These are phyloP conservation scores for Pristionchus exspectatus DNA, from an alignment of 2,888 invertebrate genomes.

Conservation along the genomic window DNA sequence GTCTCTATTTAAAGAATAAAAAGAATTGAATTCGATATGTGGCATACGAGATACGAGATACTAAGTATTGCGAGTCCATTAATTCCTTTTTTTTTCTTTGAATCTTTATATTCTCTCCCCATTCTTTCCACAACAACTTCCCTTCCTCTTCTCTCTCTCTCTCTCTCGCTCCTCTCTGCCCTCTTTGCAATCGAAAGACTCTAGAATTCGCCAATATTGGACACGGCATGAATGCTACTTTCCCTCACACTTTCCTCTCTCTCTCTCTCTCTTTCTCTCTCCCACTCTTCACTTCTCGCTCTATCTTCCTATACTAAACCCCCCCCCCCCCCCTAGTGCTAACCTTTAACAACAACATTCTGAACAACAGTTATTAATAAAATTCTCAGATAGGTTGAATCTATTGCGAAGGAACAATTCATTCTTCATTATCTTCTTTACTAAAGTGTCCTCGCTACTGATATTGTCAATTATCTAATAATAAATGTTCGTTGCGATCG, in stretches of 20 bases:
- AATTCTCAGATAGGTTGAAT: too few species aligned
- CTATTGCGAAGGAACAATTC: too few species aligned
- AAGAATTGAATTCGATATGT: too few species aligned
- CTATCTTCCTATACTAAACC: background rate
- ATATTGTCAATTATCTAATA: too few species aligned
- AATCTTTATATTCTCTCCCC: background rate
- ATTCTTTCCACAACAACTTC: background rate
- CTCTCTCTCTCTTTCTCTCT: background rate
- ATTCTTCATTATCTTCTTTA: too few species aligned
- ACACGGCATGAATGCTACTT: conserved; percentile 31
- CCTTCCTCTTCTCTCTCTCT: background rate
- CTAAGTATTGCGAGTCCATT: background rate
- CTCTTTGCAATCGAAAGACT: background rate
- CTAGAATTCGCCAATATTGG: conserved; percentile 1
- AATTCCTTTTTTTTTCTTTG: background rate
- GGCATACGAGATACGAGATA: too few species aligned
- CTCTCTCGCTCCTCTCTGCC: background rate
- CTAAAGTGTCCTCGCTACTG: too few species aligned
- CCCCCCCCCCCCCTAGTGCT: background rate
- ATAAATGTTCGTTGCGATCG: too few species aligned
- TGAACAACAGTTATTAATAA: too few species aligned
- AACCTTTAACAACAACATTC: too few species aligned
- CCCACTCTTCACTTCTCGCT: background rate
- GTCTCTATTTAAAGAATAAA: too few species aligned
- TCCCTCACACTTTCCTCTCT: conserved; percentile 19